Base-by-base conservation (phyloP, 1,140 invertebrate genomes). In the Drosophila funebris region DNA sequence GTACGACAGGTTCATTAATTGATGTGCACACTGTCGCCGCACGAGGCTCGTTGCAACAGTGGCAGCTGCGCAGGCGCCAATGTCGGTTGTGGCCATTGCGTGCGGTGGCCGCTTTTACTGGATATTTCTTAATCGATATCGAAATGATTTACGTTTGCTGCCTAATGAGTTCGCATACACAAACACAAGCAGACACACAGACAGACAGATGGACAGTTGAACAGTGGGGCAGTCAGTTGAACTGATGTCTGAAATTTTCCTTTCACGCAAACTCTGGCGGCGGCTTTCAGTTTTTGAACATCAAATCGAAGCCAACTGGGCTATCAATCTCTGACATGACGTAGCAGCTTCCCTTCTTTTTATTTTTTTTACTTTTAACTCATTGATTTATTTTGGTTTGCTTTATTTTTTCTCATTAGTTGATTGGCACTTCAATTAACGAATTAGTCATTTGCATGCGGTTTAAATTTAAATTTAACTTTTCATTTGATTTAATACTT, bases 131-230 rank as follows among this genome's bases (percentile, higher is more conserved):
- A 85, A 85, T 87, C 82, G 82, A 85, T 81, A 87, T 82, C 74
- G 82, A 87, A 87, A 85, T 85, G 82, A 85, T 85, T 87, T 87
- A 85, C 78, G 82, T 85, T 81, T 78, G 74, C 74, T 76, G 82
- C 82, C 78, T 81, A 87, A 87, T 85, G 82, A 84, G 77, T 77
- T 80, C 76, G 69, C 73, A 77, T 54, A 77, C 76, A 84, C 58
- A 70, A 71, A 74, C n/a, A n/a, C n/a, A n/a, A n/a, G n/a, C n/a
- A n/a, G n/a, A n/a, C n/a, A n/a, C n/a, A n/a, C n/a, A n/a, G n/a
- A n/a, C n/a, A n/a, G n/a, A n/a, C 54, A 36, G 33, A 31, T 31
- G 31, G 43, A 56, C 64, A 18, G 60, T 16, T 50, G 37, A 41
- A 22, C 41, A 31, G 63, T 11, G 44, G 41, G 37, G 9, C 43